phyloP scores from a whole-genome alignment of 1,140 invertebrate genomes.

The Drosophila rhopaloa region DNA sequence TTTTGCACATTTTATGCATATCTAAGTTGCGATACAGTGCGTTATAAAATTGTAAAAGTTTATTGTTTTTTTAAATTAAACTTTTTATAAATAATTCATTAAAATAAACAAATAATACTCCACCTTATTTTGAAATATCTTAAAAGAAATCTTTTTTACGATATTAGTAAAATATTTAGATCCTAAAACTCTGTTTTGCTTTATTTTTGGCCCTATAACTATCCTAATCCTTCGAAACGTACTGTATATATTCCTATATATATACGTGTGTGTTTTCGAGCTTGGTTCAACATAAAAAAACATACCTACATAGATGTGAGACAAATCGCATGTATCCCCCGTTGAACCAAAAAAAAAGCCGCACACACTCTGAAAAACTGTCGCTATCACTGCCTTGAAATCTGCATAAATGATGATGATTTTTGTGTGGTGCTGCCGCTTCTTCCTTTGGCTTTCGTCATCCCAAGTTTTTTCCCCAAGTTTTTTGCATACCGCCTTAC shows the following conservation, averaged over 20 bases:
- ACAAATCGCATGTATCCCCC: constrained; percentile 29
- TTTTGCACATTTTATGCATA: constrained; percentile 20
- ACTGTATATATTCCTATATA: constrained; percentile 19
- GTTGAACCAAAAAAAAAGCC: not conserved
- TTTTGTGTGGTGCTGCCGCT: constrained; percentile 36
- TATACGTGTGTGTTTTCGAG: constrained; percentile 30
- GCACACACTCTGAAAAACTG: constrained; percentile 49
- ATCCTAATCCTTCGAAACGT: constrained; percentile 7
- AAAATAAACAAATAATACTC: not conserved
- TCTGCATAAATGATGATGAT: constrained; percentile 80
- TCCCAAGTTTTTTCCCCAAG: constrained; percentile 44
- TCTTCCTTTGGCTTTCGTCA: constrained; percentile 60
- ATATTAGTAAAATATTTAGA: no score
- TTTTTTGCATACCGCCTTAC: constrained; percentile 58
- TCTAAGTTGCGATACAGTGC: constrained; percentile 6
- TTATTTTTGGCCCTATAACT: not conserved
- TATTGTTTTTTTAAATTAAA: no score
- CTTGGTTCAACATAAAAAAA: constrained; percentile 23
- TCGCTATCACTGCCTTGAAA: constrained; percentile 71
- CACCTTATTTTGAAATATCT: no score
- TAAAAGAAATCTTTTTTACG: no score
- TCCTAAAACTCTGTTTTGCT: no score
- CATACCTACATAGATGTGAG: constrained; percentile 22
- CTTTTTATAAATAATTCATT: no score
- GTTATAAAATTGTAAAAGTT: not conserved